Conservation (phyloP, 2,888 invertebrate species). For the Campopleginae sp. region DNA sequence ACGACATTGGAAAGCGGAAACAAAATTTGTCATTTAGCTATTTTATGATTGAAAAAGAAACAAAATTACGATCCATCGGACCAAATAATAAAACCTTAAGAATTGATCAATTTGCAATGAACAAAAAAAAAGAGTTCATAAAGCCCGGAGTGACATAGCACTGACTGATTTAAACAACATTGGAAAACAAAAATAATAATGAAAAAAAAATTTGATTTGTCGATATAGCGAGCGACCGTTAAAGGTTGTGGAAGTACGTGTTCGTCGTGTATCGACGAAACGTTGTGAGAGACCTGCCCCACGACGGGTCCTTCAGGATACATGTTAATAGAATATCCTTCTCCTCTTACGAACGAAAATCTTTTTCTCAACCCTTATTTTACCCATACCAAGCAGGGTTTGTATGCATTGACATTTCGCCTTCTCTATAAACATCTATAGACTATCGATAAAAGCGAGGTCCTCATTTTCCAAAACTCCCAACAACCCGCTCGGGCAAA, state of each 20-base stretch:
- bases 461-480: too few species aligned
- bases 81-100: neutral
- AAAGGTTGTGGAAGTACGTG: conserved; percentile 71
- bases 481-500: too few species aligned
- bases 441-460: neutral
- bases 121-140: neutral
- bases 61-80: neutral
- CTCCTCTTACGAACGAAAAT: conserved; percentile 63
- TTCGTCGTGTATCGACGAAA: conserved; percentile 71
- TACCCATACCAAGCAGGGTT: conserved; percentile 10
- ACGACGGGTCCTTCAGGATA: conserved; percentile 82
- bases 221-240: conserved; percentile 80
- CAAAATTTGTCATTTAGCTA: neutral
- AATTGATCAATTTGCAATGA: neutral
- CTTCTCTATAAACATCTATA: conserved; percentile 5
- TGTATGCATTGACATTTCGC: conserved; percentile 24
- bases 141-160: neutral
- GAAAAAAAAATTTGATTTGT: conserved; percentile 74
- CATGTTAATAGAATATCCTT: conserved; percentile 76
- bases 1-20: neutral
- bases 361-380: conserved; percentile 69
- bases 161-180: neutral
- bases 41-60: neutral
- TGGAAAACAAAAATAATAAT: conserved; percentile 20
- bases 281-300: conserved; percentile 80